phyloP scores from a whole-genome alignment of 1,140 invertebrate species.

The Steinernema feltiae region DNA sequence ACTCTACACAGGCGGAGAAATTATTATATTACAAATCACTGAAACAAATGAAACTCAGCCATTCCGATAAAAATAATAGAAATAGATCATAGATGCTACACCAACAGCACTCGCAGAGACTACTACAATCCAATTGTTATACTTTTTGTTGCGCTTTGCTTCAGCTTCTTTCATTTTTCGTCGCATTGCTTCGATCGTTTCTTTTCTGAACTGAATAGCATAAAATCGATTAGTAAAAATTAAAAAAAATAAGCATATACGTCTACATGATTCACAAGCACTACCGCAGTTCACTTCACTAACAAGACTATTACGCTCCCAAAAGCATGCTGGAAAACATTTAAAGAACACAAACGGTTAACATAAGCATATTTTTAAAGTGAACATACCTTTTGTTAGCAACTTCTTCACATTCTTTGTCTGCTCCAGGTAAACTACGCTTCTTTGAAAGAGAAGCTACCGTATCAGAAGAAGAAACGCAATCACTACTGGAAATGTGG shows the following conservation, averaged over 20 bases:
- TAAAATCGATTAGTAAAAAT: neutral
- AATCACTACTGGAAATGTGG: too few species aligned
- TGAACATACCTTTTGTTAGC: too few species aligned
- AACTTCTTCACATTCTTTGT: too few species aligned
- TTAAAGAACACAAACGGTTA: too few species aligned
- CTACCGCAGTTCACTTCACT: too few species aligned
- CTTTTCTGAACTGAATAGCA: slow-evolving; percentile 5
- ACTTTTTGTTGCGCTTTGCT: neutral
- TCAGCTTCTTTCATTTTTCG: neutral
- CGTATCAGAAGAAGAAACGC: too few species aligned
- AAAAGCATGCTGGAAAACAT: too few species aligned
- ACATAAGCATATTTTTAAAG: too few species aligned
- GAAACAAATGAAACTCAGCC: neutral
- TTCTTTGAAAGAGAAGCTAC: too few species aligned
- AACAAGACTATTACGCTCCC: too few species aligned
- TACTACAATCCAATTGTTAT: neutral
- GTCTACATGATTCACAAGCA: too few species aligned
- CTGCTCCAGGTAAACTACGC: too few species aligned
- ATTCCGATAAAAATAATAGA: slow-evolving; percentile 1
- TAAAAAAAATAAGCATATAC: neutral
- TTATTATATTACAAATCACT: neutral
- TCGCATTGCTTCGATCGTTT: slow-evolving; percentile 8
- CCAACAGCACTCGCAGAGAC: neutral
- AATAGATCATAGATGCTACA: neutral
- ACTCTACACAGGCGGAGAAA: neutral